Base-by-base conservation (phyloP, 2,113 vertebrate genomes). In the Lonchura striata region DNA sequence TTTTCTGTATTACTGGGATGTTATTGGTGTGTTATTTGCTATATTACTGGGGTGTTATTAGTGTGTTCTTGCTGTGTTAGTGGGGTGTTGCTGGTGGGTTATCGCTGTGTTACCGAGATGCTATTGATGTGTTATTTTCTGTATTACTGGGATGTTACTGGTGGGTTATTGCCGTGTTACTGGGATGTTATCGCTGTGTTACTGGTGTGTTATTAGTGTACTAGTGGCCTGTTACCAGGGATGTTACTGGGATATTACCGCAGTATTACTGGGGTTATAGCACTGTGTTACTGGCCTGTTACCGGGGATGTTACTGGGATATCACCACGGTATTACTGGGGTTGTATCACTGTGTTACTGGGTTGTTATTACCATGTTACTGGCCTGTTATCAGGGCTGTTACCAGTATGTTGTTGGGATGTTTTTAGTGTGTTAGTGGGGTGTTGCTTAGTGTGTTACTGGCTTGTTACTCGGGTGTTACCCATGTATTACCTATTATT, bases 71-170 rank as follows among this genome's bases (percentile, higher is more conserved):
- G 30, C 11, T 1, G 3, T 25, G 6, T 18, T 35, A 27, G n/a
- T n/a, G n/a, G n/a, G n/a, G n/a, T n/a, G n/a, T n/a, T n/a, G n/a
- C 2, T 18, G 9, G 0, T 0, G 2, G 11, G 4, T 18, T 35
- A 27, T 2, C 14, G 19, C 4, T 0, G 1, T 17, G 11, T n/a
- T 35, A 21, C 4, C 16, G 23, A 1, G 3, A 4, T 37, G 13
- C 23, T 65, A 33, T 7, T 23, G 41, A 30, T 7, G 3, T 20
- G 28, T 15, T 56, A 9, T 5, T 5, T 22, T 20, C 23, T 13
- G 1, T 44, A 4, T 49, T 9, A 50, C 1, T 3, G 7, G 33
- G 2, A 2, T 41, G 41, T 12, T 13, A 41, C 41, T 41, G 41
- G 41, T 41, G 41, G 12, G 41, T 20, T 54, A 33, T 7, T 12